phyloP scores from a whole-genome alignment of 2,888 invertebrate species.

The Ormyrus thymus region DNA sequence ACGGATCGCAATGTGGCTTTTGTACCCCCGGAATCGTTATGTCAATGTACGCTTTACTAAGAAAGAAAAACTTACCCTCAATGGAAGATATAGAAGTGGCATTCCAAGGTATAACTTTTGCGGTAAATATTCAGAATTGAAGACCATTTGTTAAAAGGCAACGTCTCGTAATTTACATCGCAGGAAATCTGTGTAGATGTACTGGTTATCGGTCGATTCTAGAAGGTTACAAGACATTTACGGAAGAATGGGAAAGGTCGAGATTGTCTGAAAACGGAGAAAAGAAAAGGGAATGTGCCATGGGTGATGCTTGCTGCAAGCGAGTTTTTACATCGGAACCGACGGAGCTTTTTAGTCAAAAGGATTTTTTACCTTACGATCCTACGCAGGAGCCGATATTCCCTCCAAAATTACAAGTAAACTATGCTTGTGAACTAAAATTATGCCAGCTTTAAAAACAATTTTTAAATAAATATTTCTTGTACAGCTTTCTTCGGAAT shows the following conservation, averaged over 20 bases:
- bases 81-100: slow-evolving; percentile 87
- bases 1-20: slow-evolving; percentile 96
- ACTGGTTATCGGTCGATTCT: slow-evolving; percentile 96
- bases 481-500: slow-evolving; percentile 73
- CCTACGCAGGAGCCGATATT: slow-evolving; percentile 93
- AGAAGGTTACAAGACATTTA: slow-evolving; percentile 78
- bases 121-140: too few species aligned
- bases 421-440: not conserved
- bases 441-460: not conserved
- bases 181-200: slow-evolving; percentile 89
- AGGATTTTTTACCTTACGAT: slow-evolving; percentile 84
- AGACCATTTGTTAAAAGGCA: too few species aligned
- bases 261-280: slow-evolving; percentile 7
- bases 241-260: slow-evolving; percentile 51
- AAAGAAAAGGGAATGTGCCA: slow-evolving; percentile 72
- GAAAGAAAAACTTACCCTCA: slow-evolving; percentile 83
- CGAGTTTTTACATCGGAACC: slow-evolving; percentile 68
- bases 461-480: not conserved
- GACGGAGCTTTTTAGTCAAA: slow-evolving; percentile 77
- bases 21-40: slow-evolving; percentile 97
- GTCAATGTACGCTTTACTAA: slow-evolving; percentile 94
- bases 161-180: too few species aligned
- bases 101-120: slow-evolving; percentile 82
- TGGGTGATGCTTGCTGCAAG: slow-evolving; percentile 84
- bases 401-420: slow-evolving; percentile 88